Evolutionary conservation across 1,140 invertebrate genomes (phyloP).

Genomic region (Propsilocerus akamusi): DNA sequence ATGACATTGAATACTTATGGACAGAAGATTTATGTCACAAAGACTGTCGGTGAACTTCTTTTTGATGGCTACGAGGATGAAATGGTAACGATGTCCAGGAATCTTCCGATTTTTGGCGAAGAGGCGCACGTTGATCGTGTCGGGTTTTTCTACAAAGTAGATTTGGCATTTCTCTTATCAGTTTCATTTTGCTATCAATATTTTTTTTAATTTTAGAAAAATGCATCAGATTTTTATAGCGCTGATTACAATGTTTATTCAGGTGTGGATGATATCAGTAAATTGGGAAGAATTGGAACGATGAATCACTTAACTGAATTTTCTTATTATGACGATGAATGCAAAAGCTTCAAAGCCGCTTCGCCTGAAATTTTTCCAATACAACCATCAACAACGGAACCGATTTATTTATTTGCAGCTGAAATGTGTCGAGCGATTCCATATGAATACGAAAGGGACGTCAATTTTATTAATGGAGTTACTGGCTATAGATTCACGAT

Average conservation of each 20-base stretch:
- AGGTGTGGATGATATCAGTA: slow-evolving; percentile 31
- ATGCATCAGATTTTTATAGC: slow-evolving; percentile 47
- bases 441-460: slow-evolving; percentile 33
- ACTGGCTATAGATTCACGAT: neutral
- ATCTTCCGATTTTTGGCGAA: slow-evolving; percentile 27
- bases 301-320: slow-evolving; percentile 50
- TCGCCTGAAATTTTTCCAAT: slow-evolving; percentile 59
- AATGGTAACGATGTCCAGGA: slow-evolving; percentile 42
- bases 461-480: slow-evolving; percentile 11
- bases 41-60: slow-evolving; percentile 45
- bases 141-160: slow-evolving; percentile 64
- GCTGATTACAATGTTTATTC: slow-evolving; percentile 56
- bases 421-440: slow-evolving; percentile 46
- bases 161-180: no score
- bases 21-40: slow-evolving; percentile 35
- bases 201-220: slow-evolving; percentile 42
- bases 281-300: slow-evolving; percentile 41
- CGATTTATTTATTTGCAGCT: slow-evolving; percentile 41
- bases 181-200: no score
- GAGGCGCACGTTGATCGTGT: slow-evolving; percentile 45
- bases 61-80: slow-evolving; percentile 59
- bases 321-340: slow-evolving; percentile 34
- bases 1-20: slow-evolving; percentile 28
- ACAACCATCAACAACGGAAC: slow-evolving; percentile 29
- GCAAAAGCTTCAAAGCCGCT: slow-evolving; percentile 38